Percentiles rank a stretch among this genome's conserved stretches.
Conservation (phyloP, 1,140 invertebrate genomes). For the Ericerus pela region DNA sequence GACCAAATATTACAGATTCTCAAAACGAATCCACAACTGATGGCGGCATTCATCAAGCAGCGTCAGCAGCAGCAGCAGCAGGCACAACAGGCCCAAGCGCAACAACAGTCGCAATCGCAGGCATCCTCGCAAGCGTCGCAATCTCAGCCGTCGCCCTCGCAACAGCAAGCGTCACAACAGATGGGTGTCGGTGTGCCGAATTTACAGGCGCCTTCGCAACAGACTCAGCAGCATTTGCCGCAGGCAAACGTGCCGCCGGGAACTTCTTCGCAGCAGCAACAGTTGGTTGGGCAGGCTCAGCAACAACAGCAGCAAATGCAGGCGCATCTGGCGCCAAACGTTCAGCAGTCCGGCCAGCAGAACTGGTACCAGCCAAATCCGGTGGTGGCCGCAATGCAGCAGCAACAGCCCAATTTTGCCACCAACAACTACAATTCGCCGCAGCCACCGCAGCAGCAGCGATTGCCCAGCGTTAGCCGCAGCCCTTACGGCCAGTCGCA, state of each 20-base stretch:
- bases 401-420: neutral
- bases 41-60: slow-evolving; percentile 93
- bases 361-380: slow-evolving; percentile 1
- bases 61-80: slow-evolving; percentile 13
- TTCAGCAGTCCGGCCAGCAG: slow-evolving; percentile 25
- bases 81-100: slow-evolving; percentile 22
- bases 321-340: slow-evolving; percentile 35
- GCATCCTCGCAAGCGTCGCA: slow-evolving; percentile 32
- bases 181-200: too few relatives aligned
- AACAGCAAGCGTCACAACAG: slow-evolving; percentile 28
- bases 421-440: neutral
- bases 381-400: neutral
- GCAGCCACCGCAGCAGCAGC: neutral
- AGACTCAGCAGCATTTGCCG: slow-evolving; percentile 28
- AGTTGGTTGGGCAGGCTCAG: slow-evolving; percentile 27
- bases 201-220: too few relatives aligned
- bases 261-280: slow-evolving; percentile 27
- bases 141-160: slow-evolving; percentile 35
- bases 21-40: slow-evolving; percentile 85
- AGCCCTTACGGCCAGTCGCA: neutral
- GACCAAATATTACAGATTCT: slow-evolving; percentile 83
- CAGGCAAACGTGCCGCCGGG: too few relatives aligned
- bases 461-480: too few relatives aligned
- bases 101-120: slow-evolving; percentile 31
- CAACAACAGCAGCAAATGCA: slow-evolving; percentile 32